These are phyloP conservation scores for Orius laevigatus DNA, from an alignment of 1,140 invertebrate genomes.

Conservation along the genomic window DNA sequence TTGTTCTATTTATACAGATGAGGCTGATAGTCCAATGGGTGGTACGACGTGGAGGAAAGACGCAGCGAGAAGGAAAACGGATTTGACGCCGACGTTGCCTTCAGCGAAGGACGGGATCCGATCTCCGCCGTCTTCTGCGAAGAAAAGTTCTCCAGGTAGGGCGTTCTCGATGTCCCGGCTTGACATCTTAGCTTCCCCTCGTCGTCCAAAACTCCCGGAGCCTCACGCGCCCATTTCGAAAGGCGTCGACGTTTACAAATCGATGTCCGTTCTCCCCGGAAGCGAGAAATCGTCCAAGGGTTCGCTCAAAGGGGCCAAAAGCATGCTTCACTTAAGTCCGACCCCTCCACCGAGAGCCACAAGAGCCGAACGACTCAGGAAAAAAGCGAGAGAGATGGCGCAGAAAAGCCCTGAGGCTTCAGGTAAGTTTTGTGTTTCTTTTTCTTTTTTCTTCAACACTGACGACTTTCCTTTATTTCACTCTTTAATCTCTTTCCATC, in stretches of 20 bases:
- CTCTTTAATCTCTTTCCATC: too few species aligned
- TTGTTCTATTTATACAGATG: constrained; percentile 12
- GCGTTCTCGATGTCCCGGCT: constrained; percentile 81
- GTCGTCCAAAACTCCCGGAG: constrained; percentile 25
- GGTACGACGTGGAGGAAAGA: constrained; percentile 19
- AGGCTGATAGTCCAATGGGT: neutral
- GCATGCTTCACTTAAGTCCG: constrained; percentile 31
- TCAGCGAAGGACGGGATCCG: constrained; percentile 38
- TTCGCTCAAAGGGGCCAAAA: constrained; percentile 18
- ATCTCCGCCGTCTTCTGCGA: neutral
- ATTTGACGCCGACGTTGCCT: constrained; percentile 76
- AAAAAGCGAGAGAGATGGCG: constrained; percentile 31
- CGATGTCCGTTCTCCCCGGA: constrained; percentile 10
- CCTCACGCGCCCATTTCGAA: constrained; percentile 23
- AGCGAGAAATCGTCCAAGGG: neutral
- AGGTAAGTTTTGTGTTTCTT: constrained; percentile 27
- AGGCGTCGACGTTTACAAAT: constrained; percentile 18
- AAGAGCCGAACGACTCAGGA: constrained; percentile 35
- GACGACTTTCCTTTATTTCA: too few species aligned
- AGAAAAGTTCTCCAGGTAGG: constrained; percentile 35
- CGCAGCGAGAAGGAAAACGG: constrained; percentile 58
- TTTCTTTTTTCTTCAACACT: too few species aligned
- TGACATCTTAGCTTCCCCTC: constrained; percentile 63
- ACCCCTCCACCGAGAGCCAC: constrained; percentile 31
- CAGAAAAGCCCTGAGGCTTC: constrained; percentile 19